Percentiles rank a stretch among this genome's conserved stretches.
These are phyloP conservation scores for Drosophila mimetica DNA, from an alignment of 2,888 invertebrate species.

Conservation along the genomic window DNA sequence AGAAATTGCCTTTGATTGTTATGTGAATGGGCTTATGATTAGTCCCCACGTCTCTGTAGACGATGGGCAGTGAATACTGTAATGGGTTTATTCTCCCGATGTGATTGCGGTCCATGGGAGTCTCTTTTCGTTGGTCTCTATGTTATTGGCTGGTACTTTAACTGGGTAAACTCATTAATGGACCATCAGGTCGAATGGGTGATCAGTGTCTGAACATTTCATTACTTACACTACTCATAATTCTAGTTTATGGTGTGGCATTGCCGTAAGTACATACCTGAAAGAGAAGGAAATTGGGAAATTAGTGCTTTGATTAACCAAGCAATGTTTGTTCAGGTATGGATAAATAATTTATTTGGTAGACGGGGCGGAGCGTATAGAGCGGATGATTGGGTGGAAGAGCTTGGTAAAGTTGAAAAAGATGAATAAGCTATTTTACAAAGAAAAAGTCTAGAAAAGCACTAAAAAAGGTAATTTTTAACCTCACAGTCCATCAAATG, in stretches of 20 bases:
- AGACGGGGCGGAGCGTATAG: no score
- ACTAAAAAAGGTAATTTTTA: no score
- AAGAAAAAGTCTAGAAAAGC: not conserved
- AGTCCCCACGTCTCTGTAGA: slow-evolving; percentile 3
- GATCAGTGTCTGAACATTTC: slow-evolving; percentile 36
- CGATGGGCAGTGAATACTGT: slow-evolving; percentile 20
- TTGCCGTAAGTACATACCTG: slow-evolving; percentile 56
- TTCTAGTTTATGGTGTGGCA: slow-evolving; percentile 12
- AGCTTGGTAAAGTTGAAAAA: no score
- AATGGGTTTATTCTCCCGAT: slow-evolving; percentile 41
- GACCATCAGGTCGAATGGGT: slow-evolving; percentile 30
- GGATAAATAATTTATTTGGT: not conserved
- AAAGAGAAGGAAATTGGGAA: slow-evolving; percentile 30
- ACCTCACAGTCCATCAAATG: no score
- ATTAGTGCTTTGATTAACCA: slow-evolving; percentile 24
- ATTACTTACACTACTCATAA: slow-evolving; percentile 40
- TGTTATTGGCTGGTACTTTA: slow-evolving; percentile 25
- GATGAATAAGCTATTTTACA: no score
- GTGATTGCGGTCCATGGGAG: slow-evolving; percentile 26
- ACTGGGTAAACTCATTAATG: slow-evolving; percentile 38
- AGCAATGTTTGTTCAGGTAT: slow-evolving; percentile 7
- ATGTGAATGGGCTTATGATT: slow-evolving; percentile 47
- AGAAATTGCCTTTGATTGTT: slow-evolving; percentile 64
- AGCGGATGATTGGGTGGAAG: not conserved
- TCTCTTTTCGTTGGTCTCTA: not conserved